A percentile compares a stretch with the other conserved stretches of the same genome.
Conservation (phyloP, 2,797 vertebrate genomes). For the Pristis pectinata region DNA sequence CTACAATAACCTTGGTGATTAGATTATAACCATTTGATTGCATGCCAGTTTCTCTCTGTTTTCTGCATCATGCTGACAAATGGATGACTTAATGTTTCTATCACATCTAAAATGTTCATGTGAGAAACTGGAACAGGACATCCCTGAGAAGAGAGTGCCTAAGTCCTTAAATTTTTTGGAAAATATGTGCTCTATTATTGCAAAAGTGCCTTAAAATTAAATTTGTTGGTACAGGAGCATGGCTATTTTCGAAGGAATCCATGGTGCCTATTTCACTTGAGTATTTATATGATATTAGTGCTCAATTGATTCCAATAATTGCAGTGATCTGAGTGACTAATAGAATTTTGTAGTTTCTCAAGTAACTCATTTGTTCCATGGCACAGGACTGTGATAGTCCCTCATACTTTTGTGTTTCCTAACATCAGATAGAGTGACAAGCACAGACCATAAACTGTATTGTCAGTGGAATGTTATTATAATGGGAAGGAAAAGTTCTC, state of each 20-base stretch:
- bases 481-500: neutral
- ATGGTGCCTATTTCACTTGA: neutral
- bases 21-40: neutral
- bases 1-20: neutral
- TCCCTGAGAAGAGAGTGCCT: no score
- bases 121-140: neutral
- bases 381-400: neutral
- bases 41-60: neutral
- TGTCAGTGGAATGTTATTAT: neutral
- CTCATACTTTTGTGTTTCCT: neutral
- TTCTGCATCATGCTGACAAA: neutral
- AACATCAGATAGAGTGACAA: neutral
- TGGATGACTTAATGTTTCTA: neutral
- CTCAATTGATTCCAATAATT: neutral
- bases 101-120: neutral
- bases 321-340: neutral
- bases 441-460: neutral
- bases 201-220: neutral
- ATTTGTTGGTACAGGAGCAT: no score
- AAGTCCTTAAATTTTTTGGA: neutral
- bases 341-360: neutral
- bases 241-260: neutral
- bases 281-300: neutral
- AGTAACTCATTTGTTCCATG: neutral
- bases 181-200: neutral